Base-by-base conservation (phyloP, 1,140 invertebrate genomes). In the Cherax destructor region DNA sequence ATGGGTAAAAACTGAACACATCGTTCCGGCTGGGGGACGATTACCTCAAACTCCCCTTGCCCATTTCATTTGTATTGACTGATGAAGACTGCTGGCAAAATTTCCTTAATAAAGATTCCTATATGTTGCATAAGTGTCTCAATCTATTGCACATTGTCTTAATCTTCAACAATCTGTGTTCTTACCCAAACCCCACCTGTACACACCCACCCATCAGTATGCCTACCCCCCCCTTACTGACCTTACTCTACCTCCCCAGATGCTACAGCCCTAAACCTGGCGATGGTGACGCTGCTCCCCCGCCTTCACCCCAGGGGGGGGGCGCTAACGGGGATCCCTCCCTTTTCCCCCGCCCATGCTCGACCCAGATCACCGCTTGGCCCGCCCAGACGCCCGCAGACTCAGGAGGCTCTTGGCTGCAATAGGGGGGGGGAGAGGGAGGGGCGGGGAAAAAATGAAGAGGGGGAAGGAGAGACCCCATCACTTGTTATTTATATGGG, bases 231-330 rank as follows among this genome's bases (percentile, higher is more conserved):
- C 2, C 30, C 2, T 0, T 41, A 24, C 52, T 65, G 9, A 80
- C 41, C 65, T 52, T 65, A 41, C 47, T 13, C 21, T 59, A 24
- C 52, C 50, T 72, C 30, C 47, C 1, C 59, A 91, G 89, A 74
- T 91, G 89, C 59, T 91, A 91, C 59, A 91, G 89, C 65, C 61
- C 89, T 91, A 16, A 91, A 91, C 89, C 74, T 91, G 59, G 83
- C 89, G 50, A 85, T 86, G 83, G 89, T n/a, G 89, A 91, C 56
- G 81, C 83, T 9, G 76, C 89, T 5, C 83, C 41, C 83, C 80
- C 59, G 89, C 89, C 52, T 85, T 85, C 83, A 86, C 83, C 76
- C 83, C n/a, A 83, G 81, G 16, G 65, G 81, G 16, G 72, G 83
- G 30, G 83, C 16, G 41, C 49, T 21, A 18, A 50, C 41, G 13